Conservation (phyloP, 1,140 invertebrate species). For the Calycopis cecrops region DNA sequence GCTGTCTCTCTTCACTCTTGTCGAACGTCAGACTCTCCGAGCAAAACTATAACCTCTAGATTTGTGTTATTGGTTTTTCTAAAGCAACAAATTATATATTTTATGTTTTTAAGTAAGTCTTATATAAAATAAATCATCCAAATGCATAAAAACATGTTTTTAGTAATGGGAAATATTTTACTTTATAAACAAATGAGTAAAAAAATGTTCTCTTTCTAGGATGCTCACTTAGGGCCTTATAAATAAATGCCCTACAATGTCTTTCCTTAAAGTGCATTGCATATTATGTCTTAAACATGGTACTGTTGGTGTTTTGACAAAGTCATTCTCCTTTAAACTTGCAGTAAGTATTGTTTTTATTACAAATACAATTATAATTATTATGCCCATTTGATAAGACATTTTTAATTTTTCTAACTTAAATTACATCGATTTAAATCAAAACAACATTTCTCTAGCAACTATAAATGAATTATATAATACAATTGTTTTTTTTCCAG, state of each 20-base stretch:
- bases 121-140: too few relatives aligned
- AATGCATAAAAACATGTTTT: too few relatives aligned
- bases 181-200: neutral
- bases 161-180: neutral
- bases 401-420: neutral
- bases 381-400: too few relatives aligned
- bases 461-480: neutral
- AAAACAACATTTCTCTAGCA: too few relatives aligned
- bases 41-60: slow-evolving; percentile 3
- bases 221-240: slow-evolving; percentile 1
- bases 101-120: slow-evolving; percentile 3
- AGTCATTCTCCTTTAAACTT: slow-evolving; percentile 49
- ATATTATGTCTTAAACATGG: slow-evolving; percentile 52
- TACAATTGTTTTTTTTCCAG: slow-evolving; percentile 33
- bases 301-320: slow-evolving; percentile 35
- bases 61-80: slow-evolving; percentile 5
- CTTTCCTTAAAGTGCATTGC: slow-evolving; percentile 56
- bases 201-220: neutral
- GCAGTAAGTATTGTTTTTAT: slow-evolving; percentile 37
- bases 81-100: neutral
- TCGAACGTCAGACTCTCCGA: neutral
- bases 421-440: too few relatives aligned
- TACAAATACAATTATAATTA: too few relatives aligned
- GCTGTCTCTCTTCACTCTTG: neutral
- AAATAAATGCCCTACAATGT: slow-evolving; percentile 37